These are phyloP conservation scores for Protobothrops flavoviridis DNA, from an alignment of 2,113 vertebrate genomes.

Conservation along the genomic window DNA sequence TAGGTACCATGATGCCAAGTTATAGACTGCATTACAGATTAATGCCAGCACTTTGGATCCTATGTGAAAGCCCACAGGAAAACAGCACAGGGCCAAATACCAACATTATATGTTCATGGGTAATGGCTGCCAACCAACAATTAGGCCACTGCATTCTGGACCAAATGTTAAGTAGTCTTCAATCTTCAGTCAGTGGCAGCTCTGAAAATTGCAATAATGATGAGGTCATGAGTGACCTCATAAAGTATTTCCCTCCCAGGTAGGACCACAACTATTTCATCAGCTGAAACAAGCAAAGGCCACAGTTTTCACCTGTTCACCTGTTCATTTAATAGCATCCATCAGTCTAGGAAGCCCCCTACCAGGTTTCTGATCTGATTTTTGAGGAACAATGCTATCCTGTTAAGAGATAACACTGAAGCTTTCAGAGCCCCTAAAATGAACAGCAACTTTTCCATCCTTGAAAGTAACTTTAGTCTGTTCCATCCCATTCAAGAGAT, in stretches of 20 bases:
- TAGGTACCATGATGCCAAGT: not conserved
- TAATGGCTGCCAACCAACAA: not conserved
- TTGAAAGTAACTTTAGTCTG: not conserved
- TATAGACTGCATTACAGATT: not conserved
- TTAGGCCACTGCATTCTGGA: not conserved
- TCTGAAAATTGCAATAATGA: not conserved
- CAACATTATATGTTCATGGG: not conserved
- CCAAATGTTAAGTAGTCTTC: not conserved
- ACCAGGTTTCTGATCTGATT: not conserved
- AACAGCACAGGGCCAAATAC: not conserved
- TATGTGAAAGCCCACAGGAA: not conserved
- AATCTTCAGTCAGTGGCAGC: not conserved
- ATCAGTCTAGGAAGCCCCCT: not conserved
- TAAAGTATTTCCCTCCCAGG: not conserved
- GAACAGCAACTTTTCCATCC: not conserved
- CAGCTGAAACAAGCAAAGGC: not conserved
- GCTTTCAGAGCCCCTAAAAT: not conserved
- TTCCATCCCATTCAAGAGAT: not conserved
- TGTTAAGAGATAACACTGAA: not conserved
- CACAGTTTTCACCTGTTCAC: not conserved
- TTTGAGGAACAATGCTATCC: not conserved
- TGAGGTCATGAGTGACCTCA: not conserved
- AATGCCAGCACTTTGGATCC: not conserved
- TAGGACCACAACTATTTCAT: not conserved
- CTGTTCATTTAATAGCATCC: not conserved